A percentile compares a stretch with the other conserved stretches of the same genome.
Conservation (phyloP, 2,113 vertebrate species). For the Choloepus hoffmanni region DNA sequence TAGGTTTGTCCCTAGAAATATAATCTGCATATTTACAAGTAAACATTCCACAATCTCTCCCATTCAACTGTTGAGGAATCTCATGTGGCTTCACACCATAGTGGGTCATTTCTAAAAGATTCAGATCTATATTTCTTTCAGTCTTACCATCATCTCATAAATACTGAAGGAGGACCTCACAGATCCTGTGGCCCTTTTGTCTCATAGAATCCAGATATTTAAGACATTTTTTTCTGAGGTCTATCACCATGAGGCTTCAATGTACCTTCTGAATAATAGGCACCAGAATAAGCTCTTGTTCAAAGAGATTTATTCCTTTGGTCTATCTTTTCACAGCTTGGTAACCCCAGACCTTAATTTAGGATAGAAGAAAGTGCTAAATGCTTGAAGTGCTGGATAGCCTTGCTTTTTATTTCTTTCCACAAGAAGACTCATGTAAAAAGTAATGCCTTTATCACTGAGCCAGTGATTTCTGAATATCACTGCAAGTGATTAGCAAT, state of each 20-base stretch:
- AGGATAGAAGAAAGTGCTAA: too few relatives aligned
- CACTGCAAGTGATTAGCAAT: constrained; percentile 92
- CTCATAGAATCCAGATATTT: constrained; percentile 94
- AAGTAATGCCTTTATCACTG: constrained; percentile 96
- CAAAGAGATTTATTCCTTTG: constrained; percentile 92
- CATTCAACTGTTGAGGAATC: constrained; percentile 95
- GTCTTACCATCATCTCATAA: constrained; percentile 92
- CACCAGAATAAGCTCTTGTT: constrained; percentile 92
- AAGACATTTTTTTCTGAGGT: constrained; percentile 88
- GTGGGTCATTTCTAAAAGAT: constrained; percentile 90
- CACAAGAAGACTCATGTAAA: constrained; percentile 94
- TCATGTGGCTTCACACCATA: constrained; percentile 89
- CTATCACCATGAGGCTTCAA: constrained; percentile 94
- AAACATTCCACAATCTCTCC: constrained; percentile 96
- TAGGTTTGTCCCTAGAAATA: constrained; percentile 89
- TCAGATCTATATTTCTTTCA: constrained; percentile 92
- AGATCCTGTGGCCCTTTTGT: constrained; percentile 91
- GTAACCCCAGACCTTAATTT: constrained; percentile 89
- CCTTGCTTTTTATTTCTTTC: too few relatives aligned
- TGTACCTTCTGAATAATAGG: constrained; percentile 93
- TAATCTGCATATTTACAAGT: constrained; percentile 91
- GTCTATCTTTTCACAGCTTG: constrained; percentile 93
- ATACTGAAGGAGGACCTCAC: constrained; percentile 90
- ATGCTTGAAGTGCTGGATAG: too few relatives aligned
- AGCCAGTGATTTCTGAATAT: constrained; percentile 93